Percentiles rank a stretch among this genome's conserved stretches.
phyloP scores from a whole-genome alignment of 2,113 vertebrate genomes.

The Eulacestoma nigropectus region DNA sequence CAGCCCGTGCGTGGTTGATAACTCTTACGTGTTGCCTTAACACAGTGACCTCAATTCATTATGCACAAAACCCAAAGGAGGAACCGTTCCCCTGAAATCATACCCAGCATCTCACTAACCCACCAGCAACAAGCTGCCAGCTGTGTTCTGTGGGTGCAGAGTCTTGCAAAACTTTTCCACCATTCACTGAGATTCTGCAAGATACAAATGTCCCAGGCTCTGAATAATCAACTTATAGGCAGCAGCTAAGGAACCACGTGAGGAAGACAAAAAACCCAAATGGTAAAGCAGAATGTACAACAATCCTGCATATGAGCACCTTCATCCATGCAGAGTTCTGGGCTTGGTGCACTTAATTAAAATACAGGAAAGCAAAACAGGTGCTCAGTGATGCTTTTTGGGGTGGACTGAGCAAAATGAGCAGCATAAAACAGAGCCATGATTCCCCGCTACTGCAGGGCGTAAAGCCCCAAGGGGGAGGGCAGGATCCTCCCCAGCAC shows the following conservation, averaged over 20 bases:
- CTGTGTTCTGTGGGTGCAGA: not conserved
- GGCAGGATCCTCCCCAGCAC: not conserved
- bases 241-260: not conserved
- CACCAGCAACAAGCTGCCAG: not conserved
- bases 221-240: not conserved
- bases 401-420: not conserved
- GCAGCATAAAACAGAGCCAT: accelerated
- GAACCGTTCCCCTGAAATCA: not conserved
- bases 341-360: not conserved
- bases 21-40: accelerated
- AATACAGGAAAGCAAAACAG: not conserved
- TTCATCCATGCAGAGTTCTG: not conserved
- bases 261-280: not conserved
- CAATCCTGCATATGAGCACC: not conserved
- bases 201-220: not conserved
- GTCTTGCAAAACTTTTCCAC: not conserved
- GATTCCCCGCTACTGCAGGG: not conserved
- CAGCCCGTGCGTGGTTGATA: accelerated
- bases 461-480: not conserved
- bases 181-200: not conserved
- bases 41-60: not conserved
- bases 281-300: not conserved
- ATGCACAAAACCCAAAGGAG: not conserved
- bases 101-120: not conserved
- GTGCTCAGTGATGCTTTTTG: not conserved